phyloP scores from a whole-genome alignment of 2,888 invertebrate genomes.

The Lumbricus terrestris region DNA sequence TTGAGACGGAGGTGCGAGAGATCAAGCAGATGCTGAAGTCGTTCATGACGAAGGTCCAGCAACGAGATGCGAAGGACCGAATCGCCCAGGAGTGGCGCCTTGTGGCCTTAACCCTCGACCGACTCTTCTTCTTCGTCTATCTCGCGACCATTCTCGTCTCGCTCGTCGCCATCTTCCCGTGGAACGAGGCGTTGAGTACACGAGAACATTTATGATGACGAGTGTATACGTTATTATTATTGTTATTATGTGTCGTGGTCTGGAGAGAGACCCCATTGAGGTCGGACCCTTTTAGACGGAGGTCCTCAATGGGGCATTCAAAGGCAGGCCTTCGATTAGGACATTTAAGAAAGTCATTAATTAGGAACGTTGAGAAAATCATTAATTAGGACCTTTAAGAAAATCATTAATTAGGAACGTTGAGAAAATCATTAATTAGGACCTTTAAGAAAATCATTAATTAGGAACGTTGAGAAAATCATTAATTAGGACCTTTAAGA shows the following conservation, averaged over 20 bases:
- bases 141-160: constrained; percentile 51
- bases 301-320: background rate
- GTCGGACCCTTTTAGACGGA: background rate
- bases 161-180: constrained; percentile 52
- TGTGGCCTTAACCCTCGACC: constrained; percentile 54
- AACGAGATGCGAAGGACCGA: constrained; percentile 49
- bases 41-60: constrained; percentile 46
- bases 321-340: background rate
- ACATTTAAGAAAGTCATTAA: too few relatives aligned
- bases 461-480: too few relatives aligned
- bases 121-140: constrained; percentile 57
- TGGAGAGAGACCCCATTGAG: background rate
- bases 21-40: constrained; percentile 46
- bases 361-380: too few relatives aligned
- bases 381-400: background rate
- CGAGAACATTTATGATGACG: background rate
- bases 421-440: background rate
- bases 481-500: background rate
- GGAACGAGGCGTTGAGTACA: constrained; percentile 30
- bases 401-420: background rate
- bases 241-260: too few relatives aligned
- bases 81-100: constrained; percentile 54
- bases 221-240: too few relatives aligned
- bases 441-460: background rate
- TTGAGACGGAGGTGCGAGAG: constrained; percentile 53